phyloP scores from a whole-genome alignment of 2,113 vertebrate genomes.

The Cathartes aura region DNA sequence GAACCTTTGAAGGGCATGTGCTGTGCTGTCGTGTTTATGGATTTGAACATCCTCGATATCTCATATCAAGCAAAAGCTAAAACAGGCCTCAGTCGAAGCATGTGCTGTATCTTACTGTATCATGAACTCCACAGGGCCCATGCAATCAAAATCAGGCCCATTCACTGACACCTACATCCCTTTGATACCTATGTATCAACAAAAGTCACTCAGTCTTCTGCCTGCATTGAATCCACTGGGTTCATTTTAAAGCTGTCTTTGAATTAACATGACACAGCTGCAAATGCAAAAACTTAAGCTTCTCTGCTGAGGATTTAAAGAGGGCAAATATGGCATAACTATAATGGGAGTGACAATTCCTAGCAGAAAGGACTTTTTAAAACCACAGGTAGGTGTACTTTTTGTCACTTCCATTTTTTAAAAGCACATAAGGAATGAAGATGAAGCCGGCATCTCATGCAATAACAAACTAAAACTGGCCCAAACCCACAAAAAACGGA shows the following conservation, averaged over 20 bases:
- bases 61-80: not conserved
- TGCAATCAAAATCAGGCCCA: not conserved
- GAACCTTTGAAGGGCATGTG: not conserved
- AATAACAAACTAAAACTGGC: not conserved
- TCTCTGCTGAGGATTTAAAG: not conserved
- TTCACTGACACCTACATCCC: not conserved
- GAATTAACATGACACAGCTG: not conserved
- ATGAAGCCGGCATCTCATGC: not conserved
- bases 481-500: not conserved
- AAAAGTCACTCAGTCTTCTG: not conserved
- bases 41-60: not conserved
- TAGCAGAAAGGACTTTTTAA: not conserved
- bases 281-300: not conserved
- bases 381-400: not conserved
- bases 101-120: not conserved
- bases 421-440: not conserved
- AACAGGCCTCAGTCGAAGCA: rapidly evolving
- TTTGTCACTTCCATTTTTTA: not conserved
- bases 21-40: not conserved
- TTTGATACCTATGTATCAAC: not conserved
- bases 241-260: not conserved
- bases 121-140: not conserved
- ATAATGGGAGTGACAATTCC: not conserved
- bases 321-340: not conserved
- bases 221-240: not conserved